A percentile compares a stretch with the other conserved stretches of the same genome.
phyloP scores from a whole-genome alignment of 2,797 vertebrate genomes.

The Taeniopygia guttata region DNA sequence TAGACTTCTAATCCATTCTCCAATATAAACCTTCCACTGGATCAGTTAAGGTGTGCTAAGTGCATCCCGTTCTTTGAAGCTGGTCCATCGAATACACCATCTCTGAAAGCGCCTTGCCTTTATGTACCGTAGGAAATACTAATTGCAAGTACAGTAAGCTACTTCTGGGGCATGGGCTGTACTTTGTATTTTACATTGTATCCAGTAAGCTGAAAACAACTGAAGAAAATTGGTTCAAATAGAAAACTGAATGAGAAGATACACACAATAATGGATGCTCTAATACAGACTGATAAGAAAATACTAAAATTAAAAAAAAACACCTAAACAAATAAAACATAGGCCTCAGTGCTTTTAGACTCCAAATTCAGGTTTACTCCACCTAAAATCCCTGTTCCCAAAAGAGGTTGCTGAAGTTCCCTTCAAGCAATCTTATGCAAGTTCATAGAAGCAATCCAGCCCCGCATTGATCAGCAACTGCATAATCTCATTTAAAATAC shows the following conservation, averaged over 20 bases:
- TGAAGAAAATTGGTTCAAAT: neutral
- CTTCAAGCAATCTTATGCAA: neutral
- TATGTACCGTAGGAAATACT: neutral
- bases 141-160: neutral
- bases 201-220: neutral
- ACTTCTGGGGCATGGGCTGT: neutral
- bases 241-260: neutral
- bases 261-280: neutral
- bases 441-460: neutral
- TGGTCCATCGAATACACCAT: neutral
- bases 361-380: neutral
- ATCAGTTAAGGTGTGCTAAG: neutral
- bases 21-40: neutral
- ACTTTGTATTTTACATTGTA: neutral
- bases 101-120: neutral
- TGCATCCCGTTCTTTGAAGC: neutral
- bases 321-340: neutral
- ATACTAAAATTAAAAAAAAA: neutral
- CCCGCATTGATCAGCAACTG: neutral
- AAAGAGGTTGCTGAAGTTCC: neutral
- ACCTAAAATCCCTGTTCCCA: neutral
- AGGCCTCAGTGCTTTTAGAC: neutral
- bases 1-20: neutral
- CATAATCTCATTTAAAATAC: slow-evolving; percentile 3
- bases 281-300: neutral